Evolutionary conservation across 2,797 vertebrate genomes (phyloP), one percentile per base, ranked within the genome.

Genomic region (Cossypha heuglini): DNA sequence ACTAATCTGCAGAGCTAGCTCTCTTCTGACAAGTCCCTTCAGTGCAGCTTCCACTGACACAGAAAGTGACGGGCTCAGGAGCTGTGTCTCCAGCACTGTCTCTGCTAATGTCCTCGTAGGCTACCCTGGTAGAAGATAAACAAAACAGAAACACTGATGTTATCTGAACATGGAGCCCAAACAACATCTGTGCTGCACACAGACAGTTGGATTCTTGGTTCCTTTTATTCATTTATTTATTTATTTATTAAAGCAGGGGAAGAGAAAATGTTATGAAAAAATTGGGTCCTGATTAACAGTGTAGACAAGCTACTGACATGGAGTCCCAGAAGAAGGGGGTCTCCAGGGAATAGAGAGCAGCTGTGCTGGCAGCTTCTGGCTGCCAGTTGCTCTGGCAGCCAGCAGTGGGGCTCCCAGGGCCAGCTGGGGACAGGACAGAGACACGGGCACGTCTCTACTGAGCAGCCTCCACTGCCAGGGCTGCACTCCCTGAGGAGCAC

Each of bases 21-120:
- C 69, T 96, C 54, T 43, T 82, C 76, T 95, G 91, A 86, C 84
- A 93, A 92, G 49, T 63, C 54, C 80, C 62, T 94, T 92, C 84
- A 93, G 72, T 45, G 33, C 31, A 77, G 68, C 35, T 90, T 93
- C 72, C 74, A 80, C 35, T 25, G 40, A 74, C 90, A 82, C 25
- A 84, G 64, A 86, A 93, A 84, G 67, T 79, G 90, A 92, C 84
- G 93, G 93, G 68, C 77, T 91, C 75, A 83, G 78, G 76, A 91
- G 57, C 25, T 37, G 31, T 51, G 40, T 89, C 59, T 91, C 80
- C 57, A 90, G 52, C 40, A 79, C 49, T 0, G 1, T 31, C 86
- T 76, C 72, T 85, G 49, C 58, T 77, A 52, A 93, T 20, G 38
- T 88, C 55, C 74, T 97, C 33, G 28, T 49, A 73, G 62, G 71